phyloP scores from a whole-genome alignment of 35 echinoderm and acorn worm genomes.

The Lytechinus pictus region DNA sequence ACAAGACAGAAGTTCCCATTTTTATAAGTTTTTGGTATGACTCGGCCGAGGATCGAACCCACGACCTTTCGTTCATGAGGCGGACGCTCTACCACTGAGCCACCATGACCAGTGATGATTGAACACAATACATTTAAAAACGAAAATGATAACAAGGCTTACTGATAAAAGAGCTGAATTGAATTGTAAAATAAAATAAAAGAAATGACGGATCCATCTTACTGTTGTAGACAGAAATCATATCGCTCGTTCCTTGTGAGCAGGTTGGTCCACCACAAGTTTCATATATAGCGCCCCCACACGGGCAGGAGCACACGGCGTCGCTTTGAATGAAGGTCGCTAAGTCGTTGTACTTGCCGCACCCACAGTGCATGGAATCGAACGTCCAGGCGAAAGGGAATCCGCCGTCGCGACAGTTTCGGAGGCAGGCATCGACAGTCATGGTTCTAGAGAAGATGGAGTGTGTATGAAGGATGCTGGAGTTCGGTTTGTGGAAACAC shows the following conservation, averaged over 20 bases:
- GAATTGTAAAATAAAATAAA: no score
- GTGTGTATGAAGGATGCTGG: neutral
- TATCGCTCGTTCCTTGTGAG: neutral
- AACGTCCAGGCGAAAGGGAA: slow-evolving; percentile 15
- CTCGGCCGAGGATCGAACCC: no score
- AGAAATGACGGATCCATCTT: neutral
- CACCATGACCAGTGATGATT: no score
- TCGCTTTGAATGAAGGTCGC: neutral
- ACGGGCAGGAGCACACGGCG: neutral
- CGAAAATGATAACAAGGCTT: no score
- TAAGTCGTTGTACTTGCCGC: neutral
- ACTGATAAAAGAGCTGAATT: no score
- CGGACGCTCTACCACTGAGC: no score
- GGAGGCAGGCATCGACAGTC: slow-evolving; percentile 19
- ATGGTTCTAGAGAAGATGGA: neutral
- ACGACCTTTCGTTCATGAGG: no score
- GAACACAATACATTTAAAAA: no score
- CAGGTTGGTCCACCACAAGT: neutral
- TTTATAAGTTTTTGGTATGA: no score
- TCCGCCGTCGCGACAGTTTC: neutral
- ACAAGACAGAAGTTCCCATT: no score
- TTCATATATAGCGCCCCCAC: slow-evolving; percentile 23
- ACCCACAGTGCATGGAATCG: neutral
- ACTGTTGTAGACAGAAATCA: slow-evolving; percentile 27
- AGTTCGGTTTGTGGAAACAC: slow-evolving; percentile 4